Base-by-base conservation (phyloP, 1,140 invertebrate genomes). In the Eumeta japonica region DNA sequence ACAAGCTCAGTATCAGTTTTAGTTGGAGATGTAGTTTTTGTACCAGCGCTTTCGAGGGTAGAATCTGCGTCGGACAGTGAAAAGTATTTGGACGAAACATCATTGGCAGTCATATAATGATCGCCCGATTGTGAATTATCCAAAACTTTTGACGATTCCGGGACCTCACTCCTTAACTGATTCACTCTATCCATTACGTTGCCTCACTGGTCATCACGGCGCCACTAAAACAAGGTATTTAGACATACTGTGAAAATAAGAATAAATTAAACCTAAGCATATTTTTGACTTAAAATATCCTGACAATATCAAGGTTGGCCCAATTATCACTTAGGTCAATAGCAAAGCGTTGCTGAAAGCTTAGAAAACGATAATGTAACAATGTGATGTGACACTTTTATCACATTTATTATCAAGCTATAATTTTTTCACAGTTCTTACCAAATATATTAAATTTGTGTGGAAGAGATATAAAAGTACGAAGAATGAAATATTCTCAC, bases 251-350 rank as follows among this genome's bases (percentile, higher is more conserved):
- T 18, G 17, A 51, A 32, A 44, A 47, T 28, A 33, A 44, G 32
- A 30, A 34, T 41, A 40, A 39, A 19, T 27, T 35, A 41, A 39
- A 45, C 41, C 28, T 41, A n/a, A n/a, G 16, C 34, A 46, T 39
- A 50, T 44, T 51, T 43, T 49, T 32, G 38, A 34, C 52, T 51
- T 48, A 58, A 65, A 64, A 57, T 53, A 63, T 59, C 49, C 60
- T n/a, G n/a, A n/a, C n/a, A n/a, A n/a, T n/a, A n/a, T n/a, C 51
- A 68, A 64, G 60, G 57, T 64, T 62, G 62, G 41, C 43, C 58
- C 15, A 49, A 71, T 73, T 71, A 67, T 50, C 63, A 68, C 66
- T 52, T 66, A 70, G 62, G 66, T 73, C 66, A 73, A 68, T 62
- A 68, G 53, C 59, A 66, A 58, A 49, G 57, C 61, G 65, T 55